These are phyloP conservation scores for Pseudorectes ferrugineus DNA, from an alignment of 2,113 vertebrate genomes.

Conservation along the genomic window DNA sequence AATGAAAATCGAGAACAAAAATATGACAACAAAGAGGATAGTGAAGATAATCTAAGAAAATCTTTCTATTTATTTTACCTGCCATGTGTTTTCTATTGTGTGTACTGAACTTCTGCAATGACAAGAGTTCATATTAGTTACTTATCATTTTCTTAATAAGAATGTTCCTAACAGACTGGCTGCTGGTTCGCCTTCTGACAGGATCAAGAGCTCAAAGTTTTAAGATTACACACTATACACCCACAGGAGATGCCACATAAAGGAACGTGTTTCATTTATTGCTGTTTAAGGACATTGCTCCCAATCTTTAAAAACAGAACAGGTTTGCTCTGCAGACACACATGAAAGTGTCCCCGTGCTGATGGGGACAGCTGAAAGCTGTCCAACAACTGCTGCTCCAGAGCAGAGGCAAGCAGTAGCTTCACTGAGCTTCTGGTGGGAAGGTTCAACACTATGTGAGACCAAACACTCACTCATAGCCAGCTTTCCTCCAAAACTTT, in stretches of 20 bases:
- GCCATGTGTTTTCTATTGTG: neutral
- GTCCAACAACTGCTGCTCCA: neutral
- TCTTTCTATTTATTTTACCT: neutral
- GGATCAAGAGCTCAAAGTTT: neutral
- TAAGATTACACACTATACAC: neutral
- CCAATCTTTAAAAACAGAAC: neutral
- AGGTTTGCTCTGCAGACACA: neutral
- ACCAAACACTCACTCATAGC: neutral
- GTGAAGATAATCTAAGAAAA: neutral
- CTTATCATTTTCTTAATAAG: neutral
- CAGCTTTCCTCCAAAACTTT: neutral
- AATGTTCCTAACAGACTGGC: neutral
- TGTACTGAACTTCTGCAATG: neutral
- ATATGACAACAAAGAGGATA: neutral
- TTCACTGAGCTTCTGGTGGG: neutral
- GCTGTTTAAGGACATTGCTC: neutral
- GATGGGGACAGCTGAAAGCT: neutral
- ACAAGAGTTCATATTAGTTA: neutral
- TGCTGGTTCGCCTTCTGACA: neutral
- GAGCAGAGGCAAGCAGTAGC: rapidly evolving
- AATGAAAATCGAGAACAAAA: neutral
- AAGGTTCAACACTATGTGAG: neutral
- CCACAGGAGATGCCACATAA: neutral
- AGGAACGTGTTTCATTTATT: neutral
- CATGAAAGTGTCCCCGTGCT: neutral